Percentiles rank a stretch among this genome's conserved stretches.
These are phyloP conservation scores for Syrista parreyssii DNA, from an alignment of 2,888 invertebrate species.

Conservation along the genomic window DNA sequence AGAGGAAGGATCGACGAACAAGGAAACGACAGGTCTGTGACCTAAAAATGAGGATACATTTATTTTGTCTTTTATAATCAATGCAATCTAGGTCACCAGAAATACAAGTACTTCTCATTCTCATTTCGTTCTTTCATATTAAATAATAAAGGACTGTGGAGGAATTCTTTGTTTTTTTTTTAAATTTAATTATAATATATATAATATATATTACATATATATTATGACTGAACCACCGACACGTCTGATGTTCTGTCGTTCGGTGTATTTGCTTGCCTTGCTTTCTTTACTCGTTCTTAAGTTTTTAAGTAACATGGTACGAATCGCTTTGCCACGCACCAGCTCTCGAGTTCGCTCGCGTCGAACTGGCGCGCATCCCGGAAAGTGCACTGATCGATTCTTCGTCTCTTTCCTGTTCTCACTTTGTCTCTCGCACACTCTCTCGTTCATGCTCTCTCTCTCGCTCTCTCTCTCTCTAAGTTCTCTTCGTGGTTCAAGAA, in stretches of 20 bases:
- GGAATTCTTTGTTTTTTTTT: conserved; percentile 56
- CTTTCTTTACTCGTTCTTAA: conserved; percentile 29
- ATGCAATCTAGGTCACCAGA: conserved; percentile 67
- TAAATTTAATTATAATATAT: conserved; percentile 58
- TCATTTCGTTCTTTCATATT: conserved; percentile 44
- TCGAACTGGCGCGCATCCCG: conserved; percentile 43
- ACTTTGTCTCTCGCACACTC: conserved; percentile 2
- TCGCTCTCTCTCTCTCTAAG: conserved; percentile 29
- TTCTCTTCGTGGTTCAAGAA: conserved; percentile 53
- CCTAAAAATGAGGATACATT: conserved; percentile 81
- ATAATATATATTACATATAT: conserved; percentile 65
- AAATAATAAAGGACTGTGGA: conserved; percentile 64
- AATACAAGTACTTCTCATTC: conserved; percentile 64
- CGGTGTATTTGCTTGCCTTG: conserved; percentile 22
- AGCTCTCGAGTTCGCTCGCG: conserved; percentile 37
- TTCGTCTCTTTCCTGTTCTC: conserved; percentile 23
- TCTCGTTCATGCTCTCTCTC: conserved; percentile 18
- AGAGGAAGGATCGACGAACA: conserved; percentile 31
- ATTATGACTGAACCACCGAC: conserved; percentile 64
- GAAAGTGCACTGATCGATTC: conserved; percentile 47
- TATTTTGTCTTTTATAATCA: conserved; percentile 77
- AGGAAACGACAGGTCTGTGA: conserved; percentile 72
- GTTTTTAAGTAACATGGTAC: conserved; percentile 59
- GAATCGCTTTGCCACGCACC: conserved; percentile 56
- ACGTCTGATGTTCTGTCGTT: conserved; percentile 39